phyloP scores from a whole-genome alignment of 35 echinoderm and acorn worm species.

The Apostichopus parvimensis region DNA sequence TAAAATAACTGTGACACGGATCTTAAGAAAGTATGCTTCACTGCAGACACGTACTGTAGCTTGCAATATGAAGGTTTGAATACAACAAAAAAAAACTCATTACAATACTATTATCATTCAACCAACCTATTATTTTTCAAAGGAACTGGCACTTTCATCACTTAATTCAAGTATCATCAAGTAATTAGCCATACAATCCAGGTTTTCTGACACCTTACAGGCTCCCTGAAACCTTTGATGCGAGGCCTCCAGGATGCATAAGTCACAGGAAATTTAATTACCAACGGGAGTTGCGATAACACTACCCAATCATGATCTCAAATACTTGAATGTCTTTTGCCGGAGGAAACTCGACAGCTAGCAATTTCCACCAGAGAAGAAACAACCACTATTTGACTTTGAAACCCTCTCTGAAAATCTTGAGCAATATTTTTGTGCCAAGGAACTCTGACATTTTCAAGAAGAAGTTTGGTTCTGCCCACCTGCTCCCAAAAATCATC shows the following conservation, averaged over 20 bases:
- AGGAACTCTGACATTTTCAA: not conserved
- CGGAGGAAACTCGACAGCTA: not conserved
- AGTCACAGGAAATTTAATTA: conserved; percentile 58
- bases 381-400: not conserved
- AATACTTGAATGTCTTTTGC: not conserved
- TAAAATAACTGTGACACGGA: no score
- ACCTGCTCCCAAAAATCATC: no score
- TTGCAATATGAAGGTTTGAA: no score
- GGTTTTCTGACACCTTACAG: conserved; percentile 1
- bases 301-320: conserved; percentile 3
- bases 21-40: no score
- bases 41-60: no score
- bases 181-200: not conserved
- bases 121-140: no score
- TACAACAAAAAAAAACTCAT: no score
- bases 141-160: no score
- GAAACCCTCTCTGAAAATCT: not conserved
- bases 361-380: not conserved
- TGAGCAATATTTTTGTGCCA: not conserved
- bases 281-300: not conserved
- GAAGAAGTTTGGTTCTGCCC: not conserved
- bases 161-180: not conserved
- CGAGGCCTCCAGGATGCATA: not conserved
- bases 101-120: no score
- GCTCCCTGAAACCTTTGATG: not conserved